phyloP scores from a whole-genome alignment of 2,797 vertebrate genomes.

The Eremophila alpestris region DNA sequence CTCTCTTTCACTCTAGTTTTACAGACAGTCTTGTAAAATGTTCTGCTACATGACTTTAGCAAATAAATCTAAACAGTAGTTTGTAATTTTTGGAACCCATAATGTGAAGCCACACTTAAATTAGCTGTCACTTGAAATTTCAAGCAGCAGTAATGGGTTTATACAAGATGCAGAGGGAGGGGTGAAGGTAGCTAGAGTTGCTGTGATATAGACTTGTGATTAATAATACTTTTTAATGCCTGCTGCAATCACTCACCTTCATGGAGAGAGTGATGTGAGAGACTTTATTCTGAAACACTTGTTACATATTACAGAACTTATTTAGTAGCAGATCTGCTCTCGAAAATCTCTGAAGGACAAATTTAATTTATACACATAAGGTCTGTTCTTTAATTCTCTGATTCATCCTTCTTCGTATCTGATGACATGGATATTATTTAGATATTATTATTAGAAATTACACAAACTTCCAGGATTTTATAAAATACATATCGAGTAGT shows the following conservation, averaged over 20 bases:
- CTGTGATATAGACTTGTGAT: not conserved
- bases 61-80: conserved; percentile 28
- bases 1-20: not conserved
- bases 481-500: not conserved
- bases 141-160: not conserved
- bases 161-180: not conserved
- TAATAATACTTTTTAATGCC: not conserved
- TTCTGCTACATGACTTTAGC: not conserved
- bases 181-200: not conserved
- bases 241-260: not conserved
- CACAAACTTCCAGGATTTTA: not conserved
- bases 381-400: not conserved
- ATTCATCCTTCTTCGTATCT: not conserved
- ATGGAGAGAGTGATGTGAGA: not conserved
- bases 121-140: conserved; percentile 45
- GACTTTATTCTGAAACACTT: not conserved
- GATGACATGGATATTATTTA: not conserved
- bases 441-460: not conserved
- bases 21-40: not conserved
- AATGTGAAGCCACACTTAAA: conserved; percentile 27
- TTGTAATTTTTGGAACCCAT: not conserved
- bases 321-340: not conserved
- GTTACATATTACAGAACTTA: not conserved
- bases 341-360: conserved; percentile 20
- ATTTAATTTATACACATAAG: not conserved